Evolutionary conservation across 2,888 invertebrate species (phyloP), one percentile per base, ranked within the genome.

Genomic region (Xiphydria camelus): DNA sequence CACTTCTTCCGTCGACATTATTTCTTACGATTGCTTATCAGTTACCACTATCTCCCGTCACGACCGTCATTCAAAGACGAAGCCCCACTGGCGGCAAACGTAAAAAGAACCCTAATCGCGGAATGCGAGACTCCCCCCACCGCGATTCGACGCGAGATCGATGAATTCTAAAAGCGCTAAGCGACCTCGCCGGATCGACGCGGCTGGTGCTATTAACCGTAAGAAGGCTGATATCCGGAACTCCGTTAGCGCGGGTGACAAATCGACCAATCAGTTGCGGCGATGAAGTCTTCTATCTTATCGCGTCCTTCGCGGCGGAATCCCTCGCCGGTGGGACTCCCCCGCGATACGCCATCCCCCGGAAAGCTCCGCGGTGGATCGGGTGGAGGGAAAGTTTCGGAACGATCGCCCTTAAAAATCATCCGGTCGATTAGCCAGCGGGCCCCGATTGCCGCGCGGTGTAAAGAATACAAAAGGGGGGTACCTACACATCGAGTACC

Each of bases 281-380:
- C 62, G 67, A 69, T 68, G 66, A 69, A 70, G 67, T 69, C 62
- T 55, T 69, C 56, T 59, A 61, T 70, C 70, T 69, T 68, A 64
- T 61, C 64, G 57, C 59, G 39, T 53, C 54, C 41, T 41, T 45
- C 41, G 22, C 37, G 21, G 26, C 19, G 25, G 25, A 40, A 47
- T 47, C 42, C 46, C 35, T 7, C 29, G 10, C 10, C 9, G 7
- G n/a, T 10, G 29, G 18, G 29, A 25, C 6, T 21, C n/a, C 36
- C 25, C n/a, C n/a, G n/a, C n/a, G n/a, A n/a, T n/a, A n/a, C n/a
- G n/a, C n/a, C n/a, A n/a, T n/a, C n/a, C n/a, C n/a, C n/a, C n/a
- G n/a, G n/a, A n/a, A n/a, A n/a, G n/a, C n/a, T n/a, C n/a, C n/a
- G n/a, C n/a, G n/a, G n/a, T n/a, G n/a, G n/a, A n/a, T n/a, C n/a